Base-by-base conservation (phyloP, 2,113 vertebrate genomes). In the Peromyscus leucopus region DNA sequence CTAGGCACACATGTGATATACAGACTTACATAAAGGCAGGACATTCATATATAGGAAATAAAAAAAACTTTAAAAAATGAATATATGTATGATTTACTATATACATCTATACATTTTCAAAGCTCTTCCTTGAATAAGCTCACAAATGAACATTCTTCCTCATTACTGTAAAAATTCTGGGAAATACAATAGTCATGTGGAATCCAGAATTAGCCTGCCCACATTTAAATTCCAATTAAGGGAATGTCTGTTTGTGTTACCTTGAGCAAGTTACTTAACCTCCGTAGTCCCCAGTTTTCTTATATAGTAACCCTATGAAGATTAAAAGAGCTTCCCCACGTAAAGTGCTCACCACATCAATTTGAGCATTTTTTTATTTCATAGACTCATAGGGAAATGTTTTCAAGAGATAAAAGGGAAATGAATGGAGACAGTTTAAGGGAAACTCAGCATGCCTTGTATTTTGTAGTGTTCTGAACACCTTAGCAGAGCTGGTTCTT, bases 341-440 rank as follows among this genome's bases (percentile, higher is more conserved):
- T 57, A 24, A 93, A 93, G 15, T 94, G 42, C 22, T 90, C 74
- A 71, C 78, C 10, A 86, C 13, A 42, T 13, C 57, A n/a, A 51
- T 91, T 48, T 86, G 83, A 80, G 11, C 0, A 16, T 57, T 78
- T 42, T 71, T 82, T 89, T 59, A 88, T 86, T 89, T 72, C 26
- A 90, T 17, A 94, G 10, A 79, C 48, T 82, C 63, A 2, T 16
- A 74, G 33, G 24, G 36, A 88, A 87, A 69, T 89, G 28, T 89
- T 93, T 95, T 93, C 61, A 74, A 65, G 21, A 91, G 36, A 90
- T 93, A 69, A 96, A 90, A 96, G 74, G 61, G 78, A 79, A 57
- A 4, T 17, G 55, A 91, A 87, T 5, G 3, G 21, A 63, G 55
- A 69, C 4, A 24, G n/a, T 89, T 92, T 22, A 91, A 90, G 33